Percentiles rank a stretch among this genome's conserved stretches.
phyloP scores from a whole-genome alignment of 2,113 vertebrate species.

The Cryptomyrus ogoouensis region DNA sequence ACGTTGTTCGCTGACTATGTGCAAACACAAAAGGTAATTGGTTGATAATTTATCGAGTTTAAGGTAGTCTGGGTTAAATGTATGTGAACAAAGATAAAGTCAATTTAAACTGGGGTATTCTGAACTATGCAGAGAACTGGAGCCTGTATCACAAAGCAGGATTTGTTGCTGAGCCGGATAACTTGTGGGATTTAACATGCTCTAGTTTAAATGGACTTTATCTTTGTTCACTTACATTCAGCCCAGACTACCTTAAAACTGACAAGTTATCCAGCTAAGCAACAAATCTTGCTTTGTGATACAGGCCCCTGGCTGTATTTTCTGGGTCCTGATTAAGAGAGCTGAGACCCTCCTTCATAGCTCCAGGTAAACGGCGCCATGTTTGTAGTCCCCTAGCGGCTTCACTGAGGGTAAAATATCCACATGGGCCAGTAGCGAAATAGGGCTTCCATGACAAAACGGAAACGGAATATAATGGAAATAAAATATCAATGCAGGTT shows the following conservation, averaged over 20 bases:
- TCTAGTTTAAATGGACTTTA: background rate
- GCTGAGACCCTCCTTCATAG: background rate
- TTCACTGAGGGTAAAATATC: background rate
- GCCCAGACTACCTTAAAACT: background rate
- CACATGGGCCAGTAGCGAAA: background rate
- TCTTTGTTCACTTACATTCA: background rate
- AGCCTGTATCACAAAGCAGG: background rate
- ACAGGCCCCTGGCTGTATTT: background rate
- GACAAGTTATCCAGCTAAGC: background rate
- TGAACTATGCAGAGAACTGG: background rate
- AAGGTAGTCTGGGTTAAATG: no score
- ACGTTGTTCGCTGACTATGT: background rate
- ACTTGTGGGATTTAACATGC: background rate
- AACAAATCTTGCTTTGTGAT: background rate
- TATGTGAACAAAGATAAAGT: no score
- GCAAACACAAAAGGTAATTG: background rate
- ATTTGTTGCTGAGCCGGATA: background rate
- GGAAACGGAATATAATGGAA: background rate
- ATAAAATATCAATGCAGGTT: background rate
- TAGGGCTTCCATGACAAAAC: background rate
- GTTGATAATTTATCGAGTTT: no score
- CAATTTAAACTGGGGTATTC: background rate
- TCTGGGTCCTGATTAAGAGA: background rate
- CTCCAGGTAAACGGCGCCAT: background rate
- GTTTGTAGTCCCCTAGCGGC: background rate